Evolutionary conservation across 2,797 vertebrate species (phyloP).

Genomic region (Chelonia mydas): DNA sequence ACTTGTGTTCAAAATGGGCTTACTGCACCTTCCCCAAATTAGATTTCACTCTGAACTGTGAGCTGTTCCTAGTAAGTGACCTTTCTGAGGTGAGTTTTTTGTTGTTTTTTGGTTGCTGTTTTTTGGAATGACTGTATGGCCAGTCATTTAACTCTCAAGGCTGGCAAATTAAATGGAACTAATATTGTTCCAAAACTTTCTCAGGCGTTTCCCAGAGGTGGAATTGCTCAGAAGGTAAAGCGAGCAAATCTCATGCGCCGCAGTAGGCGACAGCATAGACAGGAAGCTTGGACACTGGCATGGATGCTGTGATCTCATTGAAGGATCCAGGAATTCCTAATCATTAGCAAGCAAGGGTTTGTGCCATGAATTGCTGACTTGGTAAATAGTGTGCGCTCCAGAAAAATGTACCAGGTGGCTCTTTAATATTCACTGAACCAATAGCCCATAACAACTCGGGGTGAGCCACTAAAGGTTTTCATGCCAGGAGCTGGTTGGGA

Average conservation of each 20-base stretch:
- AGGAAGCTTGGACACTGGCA: not conserved
- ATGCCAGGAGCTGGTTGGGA: not conserved
- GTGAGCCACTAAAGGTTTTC: not conserved
- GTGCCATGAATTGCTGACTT: not conserved
- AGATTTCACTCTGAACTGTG: slow-evolving; percentile 38
- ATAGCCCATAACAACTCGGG: not conserved
- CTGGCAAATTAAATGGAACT: slow-evolving; percentile 32
- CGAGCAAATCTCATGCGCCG: rapidly evolving
- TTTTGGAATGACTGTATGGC: slow-evolving; percentile 59
- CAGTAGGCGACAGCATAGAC: not conserved
- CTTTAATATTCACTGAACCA: not conserved
- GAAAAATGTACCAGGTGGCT: not conserved
- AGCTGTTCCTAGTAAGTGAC: slow-evolving; percentile 26
- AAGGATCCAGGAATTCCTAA: not conserved
- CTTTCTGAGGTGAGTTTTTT: slow-evolving; percentile 67
- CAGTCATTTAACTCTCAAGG: slow-evolving; percentile 63
- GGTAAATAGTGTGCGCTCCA: not conserved
- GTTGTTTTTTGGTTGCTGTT: not conserved
- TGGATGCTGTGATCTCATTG: not conserved
- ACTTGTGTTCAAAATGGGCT: not conserved
- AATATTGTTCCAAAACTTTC: slow-evolving; percentile 16
- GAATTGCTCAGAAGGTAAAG: not conserved
- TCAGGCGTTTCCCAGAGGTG: slow-evolving; percentile 27
- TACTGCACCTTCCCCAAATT: not conserved
- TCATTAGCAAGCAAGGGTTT: not conserved